A percentile compares a stretch with the other conserved stretches of the same genome.
Conservation (phyloP, 92 coral and sea anemone genomes). For the Blastomussa wellsi region DNA sequence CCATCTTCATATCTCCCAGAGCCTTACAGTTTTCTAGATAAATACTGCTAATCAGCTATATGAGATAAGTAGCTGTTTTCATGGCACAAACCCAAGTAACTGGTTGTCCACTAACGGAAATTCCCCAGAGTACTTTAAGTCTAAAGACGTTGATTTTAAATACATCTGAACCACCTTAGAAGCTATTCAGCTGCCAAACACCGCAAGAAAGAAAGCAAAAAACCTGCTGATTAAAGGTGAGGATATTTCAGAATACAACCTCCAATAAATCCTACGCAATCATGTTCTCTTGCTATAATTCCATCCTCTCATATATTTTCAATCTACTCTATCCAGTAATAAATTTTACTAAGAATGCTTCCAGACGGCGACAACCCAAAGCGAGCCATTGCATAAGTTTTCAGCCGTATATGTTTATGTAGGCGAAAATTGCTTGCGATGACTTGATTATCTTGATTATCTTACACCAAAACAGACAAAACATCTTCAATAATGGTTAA, state of each 20-base stretch:
- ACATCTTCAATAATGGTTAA: neutral
- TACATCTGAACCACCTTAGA: slow-evolving; percentile 6
- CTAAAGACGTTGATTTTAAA: slow-evolving; percentile 6
- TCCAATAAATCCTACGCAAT: neutral
- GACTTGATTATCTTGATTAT: neutral
- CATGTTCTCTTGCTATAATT: neutral
- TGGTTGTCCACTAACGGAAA: slow-evolving; percentile 37
- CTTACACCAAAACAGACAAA: neutral
- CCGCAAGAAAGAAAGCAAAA: neutral
- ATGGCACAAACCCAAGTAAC: slow-evolving; percentile 40
- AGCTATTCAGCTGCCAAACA: neutral
- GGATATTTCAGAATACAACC: neutral
- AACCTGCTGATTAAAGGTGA: slow-evolving; percentile 8
- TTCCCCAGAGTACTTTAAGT: slow-evolving; percentile 32
- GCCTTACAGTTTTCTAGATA: slow-evolving; percentile 27
- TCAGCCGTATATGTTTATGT: neutral
- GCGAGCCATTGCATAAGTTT: neutral
- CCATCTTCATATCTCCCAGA: slow-evolving; percentile 14
- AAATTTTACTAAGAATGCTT: neutral
- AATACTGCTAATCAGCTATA: slow-evolving; percentile 40
- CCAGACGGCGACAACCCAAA: neutral
- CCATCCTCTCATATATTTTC: neutral
- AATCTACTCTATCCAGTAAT: neutral
- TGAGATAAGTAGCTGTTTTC: slow-evolving; percentile 21
- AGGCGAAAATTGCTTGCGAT: neutral